Conservation (phyloP, 1,140 invertebrate species). For the Oryzaephilus surinamensis region DNA sequence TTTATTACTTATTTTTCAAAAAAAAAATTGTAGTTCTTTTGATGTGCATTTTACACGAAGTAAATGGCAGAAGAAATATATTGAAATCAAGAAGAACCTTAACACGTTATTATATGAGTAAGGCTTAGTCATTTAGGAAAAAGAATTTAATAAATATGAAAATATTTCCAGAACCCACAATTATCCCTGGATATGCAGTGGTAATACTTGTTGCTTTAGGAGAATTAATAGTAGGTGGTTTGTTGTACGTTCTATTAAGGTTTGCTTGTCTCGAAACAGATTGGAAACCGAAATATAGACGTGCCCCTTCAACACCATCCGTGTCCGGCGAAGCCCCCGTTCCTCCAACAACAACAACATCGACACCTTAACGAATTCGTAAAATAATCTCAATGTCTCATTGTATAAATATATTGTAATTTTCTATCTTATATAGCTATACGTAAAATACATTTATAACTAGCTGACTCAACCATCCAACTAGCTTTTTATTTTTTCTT, state of each 20-base stretch:
- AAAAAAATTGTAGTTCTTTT: slow-evolving; percentile 54
- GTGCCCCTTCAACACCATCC: slow-evolving; percentile 2
- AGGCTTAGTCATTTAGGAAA: slow-evolving; percentile 31
- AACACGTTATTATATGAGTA: slow-evolving; percentile 62
- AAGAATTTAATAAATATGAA: slow-evolving; percentile 1
- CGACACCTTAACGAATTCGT: neutral
- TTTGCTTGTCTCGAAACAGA: slow-evolving; percentile 45
- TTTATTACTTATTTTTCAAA: too few species aligned
- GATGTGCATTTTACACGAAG: slow-evolving; percentile 51
- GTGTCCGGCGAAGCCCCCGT: too few species aligned
- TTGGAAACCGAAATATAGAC: slow-evolving; percentile 12
- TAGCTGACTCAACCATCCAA: too few species aligned
- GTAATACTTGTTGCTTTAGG: slow-evolving; percentile 51
- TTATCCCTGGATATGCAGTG: slow-evolving; percentile 62
- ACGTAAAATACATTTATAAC: neutral
- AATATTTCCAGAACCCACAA: slow-evolving; percentile 46
- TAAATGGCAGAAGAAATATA: slow-evolving; percentile 62
- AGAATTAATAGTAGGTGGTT: slow-evolving; percentile 53
- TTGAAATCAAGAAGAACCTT: slow-evolving; percentile 60
- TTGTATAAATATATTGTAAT: neutral
- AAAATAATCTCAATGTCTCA: neutral
- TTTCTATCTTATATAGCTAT: neutral
- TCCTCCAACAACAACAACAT: too few species aligned
- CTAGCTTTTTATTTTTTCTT: too few species aligned
- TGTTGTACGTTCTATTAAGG: slow-evolving; percentile 53